phyloP scores from a whole-genome alignment of 92 coral and sea anemone genomes.

The Hydrozoanthus gracilis region DNA sequence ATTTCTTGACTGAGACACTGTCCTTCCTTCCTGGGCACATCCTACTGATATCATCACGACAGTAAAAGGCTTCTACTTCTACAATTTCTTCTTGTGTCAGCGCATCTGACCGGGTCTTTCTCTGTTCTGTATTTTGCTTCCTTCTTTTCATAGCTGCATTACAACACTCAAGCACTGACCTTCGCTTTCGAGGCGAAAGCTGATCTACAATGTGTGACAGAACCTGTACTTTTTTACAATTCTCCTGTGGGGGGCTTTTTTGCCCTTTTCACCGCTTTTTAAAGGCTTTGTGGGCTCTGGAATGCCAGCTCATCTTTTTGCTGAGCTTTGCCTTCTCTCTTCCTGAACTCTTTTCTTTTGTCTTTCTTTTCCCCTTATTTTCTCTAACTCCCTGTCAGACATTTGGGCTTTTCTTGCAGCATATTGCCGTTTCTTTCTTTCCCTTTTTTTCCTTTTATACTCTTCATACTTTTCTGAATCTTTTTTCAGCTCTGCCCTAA shows the following conservation, averaged over 20 bases:
- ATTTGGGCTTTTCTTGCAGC: conserved; percentile 48
- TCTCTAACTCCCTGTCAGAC: conserved; percentile 52
- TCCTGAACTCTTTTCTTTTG: conserved; percentile 42
- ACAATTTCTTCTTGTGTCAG: conserved; percentile 38
- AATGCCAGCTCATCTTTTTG: conserved; percentile 11
- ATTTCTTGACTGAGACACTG: too few relatives aligned
- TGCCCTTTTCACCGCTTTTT: conserved; percentile 55
- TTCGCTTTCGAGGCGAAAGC: conserved; percentile 50
- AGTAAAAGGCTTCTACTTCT: conserved; percentile 45
- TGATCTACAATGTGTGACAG: conserved; percentile 51
- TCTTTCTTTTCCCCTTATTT: conserved; percentile 42
- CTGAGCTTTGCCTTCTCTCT: conserved; percentile 20
- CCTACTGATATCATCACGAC: background rate
- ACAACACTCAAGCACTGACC: conserved; percentile 53
- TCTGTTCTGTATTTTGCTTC: conserved; percentile 38
- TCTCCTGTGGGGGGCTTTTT: conserved; percentile 56
- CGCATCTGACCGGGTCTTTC: conserved; percentile 60
- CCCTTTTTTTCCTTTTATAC: conserved; percentile 55
- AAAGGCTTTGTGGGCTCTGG: conserved; percentile 44
- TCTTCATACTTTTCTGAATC: conserved; percentile 45
- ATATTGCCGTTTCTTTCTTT: conserved; percentile 52
- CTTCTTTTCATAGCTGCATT: conserved; percentile 51
- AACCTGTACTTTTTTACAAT: conserved; percentile 44
- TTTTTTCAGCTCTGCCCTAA: conserved; percentile 38
- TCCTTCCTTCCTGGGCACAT: background rate